These are phyloP conservation scores for Chloropsis cyanopogon DNA, from an alignment of 2,113 vertebrate genomes.

Conservation along the genomic window DNA sequence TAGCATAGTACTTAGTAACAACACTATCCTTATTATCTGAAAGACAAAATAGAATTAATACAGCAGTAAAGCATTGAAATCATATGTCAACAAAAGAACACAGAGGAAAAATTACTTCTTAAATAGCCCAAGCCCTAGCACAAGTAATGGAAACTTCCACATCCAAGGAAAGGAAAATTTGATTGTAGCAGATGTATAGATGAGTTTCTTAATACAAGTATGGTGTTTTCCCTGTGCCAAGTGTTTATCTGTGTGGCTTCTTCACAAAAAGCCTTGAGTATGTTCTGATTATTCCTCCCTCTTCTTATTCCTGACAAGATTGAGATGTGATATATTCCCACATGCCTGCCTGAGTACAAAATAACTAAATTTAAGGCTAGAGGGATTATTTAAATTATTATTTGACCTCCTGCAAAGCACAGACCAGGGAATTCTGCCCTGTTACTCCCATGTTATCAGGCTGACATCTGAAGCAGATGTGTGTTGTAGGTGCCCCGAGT, in stretches of 20 bases:
- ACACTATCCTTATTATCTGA: conserved; percentile 52
- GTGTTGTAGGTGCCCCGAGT: neutral
- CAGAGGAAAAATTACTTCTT: neutral
- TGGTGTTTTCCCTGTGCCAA: conserved; percentile 2
- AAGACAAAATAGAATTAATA: conserved; percentile 60
- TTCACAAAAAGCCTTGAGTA: conserved; percentile 1
- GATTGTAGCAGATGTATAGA: neutral
- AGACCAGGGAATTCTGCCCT: neutral
- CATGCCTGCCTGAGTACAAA: neutral
- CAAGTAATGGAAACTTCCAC: neutral
- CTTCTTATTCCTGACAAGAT: neutral
- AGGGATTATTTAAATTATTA: conserved; percentile 3
- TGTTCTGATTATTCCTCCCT: conserved; percentile 20
- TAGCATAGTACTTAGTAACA: conserved; percentile 51
- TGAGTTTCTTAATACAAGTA: neutral
- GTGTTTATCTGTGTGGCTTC: conserved; percentile 18
- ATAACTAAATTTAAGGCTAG: neutral
- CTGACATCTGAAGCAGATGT: neutral
- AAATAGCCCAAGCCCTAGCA: neutral
- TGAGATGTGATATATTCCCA: neutral
- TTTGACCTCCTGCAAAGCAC: neutral
- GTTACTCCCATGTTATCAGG: neutral
- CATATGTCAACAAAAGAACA: conserved; percentile 8
- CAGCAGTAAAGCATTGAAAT: neutral
- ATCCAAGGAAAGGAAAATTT: neutral